A percentile compares a stretch with the other conserved stretches of the same genome.
phyloP scores from a whole-genome alignment of 2,888 invertebrate species.

The Caprella mutica region DNA sequence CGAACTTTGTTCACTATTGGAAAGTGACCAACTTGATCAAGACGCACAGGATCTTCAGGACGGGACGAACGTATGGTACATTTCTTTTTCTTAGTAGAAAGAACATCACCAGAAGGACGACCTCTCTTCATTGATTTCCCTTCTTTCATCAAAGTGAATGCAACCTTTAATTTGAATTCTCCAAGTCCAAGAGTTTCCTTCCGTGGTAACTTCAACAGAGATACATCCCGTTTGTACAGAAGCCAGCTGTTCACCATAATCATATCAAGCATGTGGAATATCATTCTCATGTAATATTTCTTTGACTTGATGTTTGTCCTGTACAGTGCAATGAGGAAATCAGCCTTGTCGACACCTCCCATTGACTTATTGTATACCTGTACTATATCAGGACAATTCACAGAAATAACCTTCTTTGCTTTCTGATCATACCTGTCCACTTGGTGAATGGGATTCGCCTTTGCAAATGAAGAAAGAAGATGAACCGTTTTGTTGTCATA shows the following conservation, averaged over 20 bases:
- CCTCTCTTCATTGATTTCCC: background rate
- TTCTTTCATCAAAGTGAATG: background rate
- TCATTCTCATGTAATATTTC: background rate
- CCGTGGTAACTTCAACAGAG: background rate
- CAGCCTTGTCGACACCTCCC: conserved; percentile 10
- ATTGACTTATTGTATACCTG: conserved; percentile 8
- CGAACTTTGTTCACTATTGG: too few relatives aligned
- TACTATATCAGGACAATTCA: conserved; percentile 1
- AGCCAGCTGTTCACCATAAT: background rate
- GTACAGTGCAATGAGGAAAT: background rate
- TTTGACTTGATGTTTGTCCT: background rate
- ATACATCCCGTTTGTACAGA: background rate
- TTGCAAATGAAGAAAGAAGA: conserved; percentile 6
- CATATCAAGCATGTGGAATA: conserved; percentile 4
- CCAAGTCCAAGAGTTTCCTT: background rate
- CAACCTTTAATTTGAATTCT: background rate
- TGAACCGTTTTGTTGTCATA: conserved; percentile 8
- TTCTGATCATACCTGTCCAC: conserved; percentile 4
- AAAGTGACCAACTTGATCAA: too few relatives aligned
- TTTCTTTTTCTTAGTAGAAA: too few relatives aligned
- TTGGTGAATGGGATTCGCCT: background rate
- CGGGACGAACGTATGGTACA: too few relatives aligned
- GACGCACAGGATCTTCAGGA: too few relatives aligned
- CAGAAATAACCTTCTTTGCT: background rate
- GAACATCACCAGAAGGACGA: too few relatives aligned